Evolutionary conservation across 2,113 vertebrate genomes (phyloP).

Genomic region (Lepidiolamprologus cunningtoni): DNA sequence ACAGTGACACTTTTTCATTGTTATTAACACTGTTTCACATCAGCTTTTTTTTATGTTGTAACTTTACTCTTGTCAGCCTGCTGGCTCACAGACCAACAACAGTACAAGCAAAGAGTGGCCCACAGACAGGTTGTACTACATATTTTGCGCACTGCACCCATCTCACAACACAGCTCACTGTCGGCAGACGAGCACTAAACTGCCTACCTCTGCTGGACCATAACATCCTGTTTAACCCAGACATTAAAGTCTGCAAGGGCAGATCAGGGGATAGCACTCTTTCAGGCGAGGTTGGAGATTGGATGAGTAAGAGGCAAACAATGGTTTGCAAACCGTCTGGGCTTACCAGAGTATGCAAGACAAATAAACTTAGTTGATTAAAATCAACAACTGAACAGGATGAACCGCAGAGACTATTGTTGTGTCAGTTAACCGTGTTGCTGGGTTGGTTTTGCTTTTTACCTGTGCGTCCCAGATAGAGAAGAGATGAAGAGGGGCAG

Average conservation of each 20-base stretch:
- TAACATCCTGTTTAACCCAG: neutral
- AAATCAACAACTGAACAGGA: neutral
- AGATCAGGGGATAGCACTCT: neutral
- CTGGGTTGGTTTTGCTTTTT: neutral
- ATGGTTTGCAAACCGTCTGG: neutral
- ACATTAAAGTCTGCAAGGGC: neutral
- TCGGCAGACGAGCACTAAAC: neutral
- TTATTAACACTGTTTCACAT: neutral
- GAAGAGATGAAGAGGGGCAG: constrained; percentile 89
- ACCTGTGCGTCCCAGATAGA: constrained; percentile 97
- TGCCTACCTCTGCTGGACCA: neutral
- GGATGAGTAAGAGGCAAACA: neutral
- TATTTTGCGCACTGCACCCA: neutral
- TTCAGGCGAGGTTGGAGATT: neutral
- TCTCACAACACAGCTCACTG: neutral
- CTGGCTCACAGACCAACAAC: neutral
- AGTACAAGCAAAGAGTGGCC: neutral
- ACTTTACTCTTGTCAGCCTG: neutral
- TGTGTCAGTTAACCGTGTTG: neutral
- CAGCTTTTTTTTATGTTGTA: neutral
- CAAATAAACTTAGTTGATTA: neutral
- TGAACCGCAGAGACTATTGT: neutral
- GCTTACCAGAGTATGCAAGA: neutral
- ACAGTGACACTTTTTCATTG: neutral
- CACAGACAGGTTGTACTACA: neutral